Conservation (phyloP, 2,113 vertebrate species). For the Stigmatopora argus region DNA sequence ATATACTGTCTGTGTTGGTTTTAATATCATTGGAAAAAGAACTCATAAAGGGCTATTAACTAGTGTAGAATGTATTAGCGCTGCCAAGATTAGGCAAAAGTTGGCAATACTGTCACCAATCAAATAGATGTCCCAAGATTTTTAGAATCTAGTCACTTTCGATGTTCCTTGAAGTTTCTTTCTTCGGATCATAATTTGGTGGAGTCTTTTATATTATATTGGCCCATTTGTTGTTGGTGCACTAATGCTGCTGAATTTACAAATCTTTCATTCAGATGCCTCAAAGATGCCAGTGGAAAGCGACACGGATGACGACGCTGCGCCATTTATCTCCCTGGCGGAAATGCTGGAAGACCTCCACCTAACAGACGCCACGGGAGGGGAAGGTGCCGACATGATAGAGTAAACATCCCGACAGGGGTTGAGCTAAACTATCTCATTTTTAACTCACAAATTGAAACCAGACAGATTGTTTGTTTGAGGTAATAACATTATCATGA, state of each 20-base stretch:
- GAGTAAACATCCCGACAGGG: constrained; percentile 34
- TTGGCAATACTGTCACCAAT: too few relatives aligned
- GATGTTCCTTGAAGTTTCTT: too few relatives aligned
- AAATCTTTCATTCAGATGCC: constrained; percentile 54
- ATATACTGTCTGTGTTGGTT: neutral
- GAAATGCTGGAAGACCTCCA: constrained; percentile 97
- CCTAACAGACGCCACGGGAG: constrained; percentile 86
- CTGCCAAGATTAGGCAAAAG: too few relatives aligned
- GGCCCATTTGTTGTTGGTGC: too few relatives aligned
- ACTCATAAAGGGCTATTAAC: neutral
- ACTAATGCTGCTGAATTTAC: neutral
- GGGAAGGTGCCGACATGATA: constrained; percentile 86
- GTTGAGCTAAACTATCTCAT: neutral
- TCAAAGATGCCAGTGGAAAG: constrained; percentile 85
- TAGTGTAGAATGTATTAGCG: neutral
- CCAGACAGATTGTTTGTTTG: neutral
- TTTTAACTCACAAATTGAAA: constrained; percentile 2
- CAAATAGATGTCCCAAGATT: too few relatives aligned
- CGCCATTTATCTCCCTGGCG: constrained; percentile 82
- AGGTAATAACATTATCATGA: too few relatives aligned
- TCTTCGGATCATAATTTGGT: too few relatives aligned
- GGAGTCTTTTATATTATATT: too few relatives aligned
- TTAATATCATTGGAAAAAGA: neutral
- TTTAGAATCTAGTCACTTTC: too few relatives aligned
- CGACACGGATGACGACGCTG: constrained; percentile 89